A percentile compares a stretch with the other conserved stretches of the same genome.
Conservation (phyloP, 2,888 invertebrate genomes). For the Eupsilia transversa region DNA sequence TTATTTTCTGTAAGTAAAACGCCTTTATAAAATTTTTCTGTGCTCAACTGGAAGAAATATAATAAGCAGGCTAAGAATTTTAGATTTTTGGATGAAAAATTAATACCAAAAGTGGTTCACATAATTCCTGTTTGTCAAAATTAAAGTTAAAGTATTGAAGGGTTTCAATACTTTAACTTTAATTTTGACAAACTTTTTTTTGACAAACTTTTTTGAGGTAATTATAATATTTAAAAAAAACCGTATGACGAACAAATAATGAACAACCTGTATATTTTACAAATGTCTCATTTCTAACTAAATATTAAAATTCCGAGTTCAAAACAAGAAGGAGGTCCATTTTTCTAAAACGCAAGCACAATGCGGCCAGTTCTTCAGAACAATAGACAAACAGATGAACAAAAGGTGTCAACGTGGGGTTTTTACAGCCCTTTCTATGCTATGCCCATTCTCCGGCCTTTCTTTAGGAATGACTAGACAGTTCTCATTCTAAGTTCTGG, state of each 20-base stretch:
- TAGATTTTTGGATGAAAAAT: neutral
- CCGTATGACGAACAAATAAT: neutral
- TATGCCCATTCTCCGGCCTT: conserved; percentile 46
- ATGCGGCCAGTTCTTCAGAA: conserved; percentile 59
- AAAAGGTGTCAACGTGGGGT: conserved; percentile 64
- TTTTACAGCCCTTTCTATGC: conserved; percentile 63
- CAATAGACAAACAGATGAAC: conserved; percentile 62
- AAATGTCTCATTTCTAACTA: neutral
- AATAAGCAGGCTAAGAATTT: neutral
- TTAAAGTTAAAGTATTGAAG: too few relatives aligned
- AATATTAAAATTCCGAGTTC: conserved; percentile 40
- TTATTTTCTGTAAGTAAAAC: neutral
- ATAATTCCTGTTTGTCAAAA: too few relatives aligned
- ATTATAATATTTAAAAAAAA: neutral
- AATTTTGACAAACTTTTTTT: too few relatives aligned
- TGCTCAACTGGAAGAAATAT: neutral
- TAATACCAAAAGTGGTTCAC: neutral
- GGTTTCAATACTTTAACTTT: too few relatives aligned
- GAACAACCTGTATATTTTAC: conserved; percentile 12
- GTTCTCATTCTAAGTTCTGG: conserved; percentile 45
- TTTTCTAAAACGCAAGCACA: conserved; percentile 59
- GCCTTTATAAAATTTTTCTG: neutral
- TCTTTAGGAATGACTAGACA: conserved; percentile 64
- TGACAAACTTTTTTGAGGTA: neutral
- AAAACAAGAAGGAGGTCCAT: conserved; percentile 50